These are phyloP conservation scores for Macrophya annulata DNA, from an alignment of 2,888 invertebrate species.

Conservation along the genomic window DNA sequence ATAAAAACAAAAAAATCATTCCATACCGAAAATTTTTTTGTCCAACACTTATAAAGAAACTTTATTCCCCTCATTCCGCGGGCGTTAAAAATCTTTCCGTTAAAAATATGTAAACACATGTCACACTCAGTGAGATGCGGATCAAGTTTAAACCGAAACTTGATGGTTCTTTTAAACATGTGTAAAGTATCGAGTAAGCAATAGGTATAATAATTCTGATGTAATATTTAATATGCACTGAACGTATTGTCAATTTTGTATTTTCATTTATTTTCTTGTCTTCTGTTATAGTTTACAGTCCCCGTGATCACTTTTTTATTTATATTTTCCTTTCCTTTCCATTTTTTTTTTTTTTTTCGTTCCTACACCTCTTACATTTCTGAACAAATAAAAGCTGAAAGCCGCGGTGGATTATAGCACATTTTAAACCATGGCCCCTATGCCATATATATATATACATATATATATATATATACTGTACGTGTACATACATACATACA, in stretches of 20 bases:
- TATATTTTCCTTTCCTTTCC: not conserved
- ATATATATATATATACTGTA: not conserved
- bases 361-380: not conserved
- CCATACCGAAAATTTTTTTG: not conserved
- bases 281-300: not conserved
- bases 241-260: not conserved
- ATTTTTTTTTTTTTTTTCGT: not conserved
- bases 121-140: not conserved
- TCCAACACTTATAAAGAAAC: too few relatives aligned
- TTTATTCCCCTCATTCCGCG: not conserved
- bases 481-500: not conserved
- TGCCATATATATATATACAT: not conserved
- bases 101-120: slow-evolving; percentile 1
- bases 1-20: not conserved
- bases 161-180: not conserved
- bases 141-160: not conserved
- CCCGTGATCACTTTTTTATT: not conserved
- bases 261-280: not conserved
- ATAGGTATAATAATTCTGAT: not conserved
- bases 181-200: slow-evolving; percentile 2
- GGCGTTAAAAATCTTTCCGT: slow-evolving; percentile 10
- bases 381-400: not conserved
- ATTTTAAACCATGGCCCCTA: not conserved
- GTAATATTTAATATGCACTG: slow-evolving; percentile 12
- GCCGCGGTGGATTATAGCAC: slow-evolving; percentile 30